These are phyloP conservation scores for Micrasema longulum DNA, from an alignment of 1,140 invertebrate species.

Conservation along the genomic window DNA sequence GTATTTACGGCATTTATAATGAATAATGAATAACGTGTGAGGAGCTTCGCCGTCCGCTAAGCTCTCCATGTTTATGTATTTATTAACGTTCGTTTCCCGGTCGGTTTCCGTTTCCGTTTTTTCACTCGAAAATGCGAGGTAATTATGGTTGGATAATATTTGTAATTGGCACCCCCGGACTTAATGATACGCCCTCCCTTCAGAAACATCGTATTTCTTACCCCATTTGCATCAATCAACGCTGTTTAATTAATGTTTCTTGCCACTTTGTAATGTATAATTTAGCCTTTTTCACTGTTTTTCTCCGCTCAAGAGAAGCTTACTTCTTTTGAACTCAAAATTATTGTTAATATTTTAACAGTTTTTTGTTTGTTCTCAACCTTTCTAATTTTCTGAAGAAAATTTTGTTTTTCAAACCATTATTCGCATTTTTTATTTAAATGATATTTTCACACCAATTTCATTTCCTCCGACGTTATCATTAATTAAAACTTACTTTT, in stretches of 20 bases:
- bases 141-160: slow-evolving; percentile 47
- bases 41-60: slow-evolving; percentile 1
- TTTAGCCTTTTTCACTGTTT: slow-evolving; percentile 8
- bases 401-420: no score
- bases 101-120: slow-evolving; percentile 30
- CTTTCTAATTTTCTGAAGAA: no score
- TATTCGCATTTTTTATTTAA: no score
- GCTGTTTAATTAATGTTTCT: slow-evolving; percentile 43
- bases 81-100: slow-evolving; percentile 40
- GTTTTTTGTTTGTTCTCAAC: no score
- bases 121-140: slow-evolving; percentile 35
- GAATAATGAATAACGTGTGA: slow-evolving; percentile 43
- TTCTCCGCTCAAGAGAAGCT: no score
- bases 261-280: slow-evolving; percentile 35
- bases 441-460: no score
- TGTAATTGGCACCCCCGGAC: slow-evolving; percentile 41
- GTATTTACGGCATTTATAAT: slow-evolving; percentile 34
- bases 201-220: slow-evolving; percentile 43
- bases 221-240: slow-evolving; percentile 41
- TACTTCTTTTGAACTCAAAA: no score
- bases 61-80: slow-evolving; percentile 45
- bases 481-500: no score
- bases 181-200: slow-evolving; percentile 41
- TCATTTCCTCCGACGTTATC: no score
- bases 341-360: no score